Evolutionary conservation across 2,113 vertebrate genomes (phyloP).

Genomic region (Malurus melanocephalus): DNA sequence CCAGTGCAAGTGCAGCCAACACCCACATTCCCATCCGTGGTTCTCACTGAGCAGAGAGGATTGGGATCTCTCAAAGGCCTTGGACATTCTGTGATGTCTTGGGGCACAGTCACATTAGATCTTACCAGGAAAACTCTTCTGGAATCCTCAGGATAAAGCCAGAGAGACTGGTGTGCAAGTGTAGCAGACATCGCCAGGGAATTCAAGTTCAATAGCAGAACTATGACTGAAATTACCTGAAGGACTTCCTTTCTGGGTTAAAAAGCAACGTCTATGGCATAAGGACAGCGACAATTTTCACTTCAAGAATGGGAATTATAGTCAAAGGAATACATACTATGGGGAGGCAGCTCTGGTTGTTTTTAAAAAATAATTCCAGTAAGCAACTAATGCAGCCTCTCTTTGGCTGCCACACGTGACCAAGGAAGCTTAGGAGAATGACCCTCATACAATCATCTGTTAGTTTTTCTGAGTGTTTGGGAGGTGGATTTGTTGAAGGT

Average conservation of each 20-base stretch:
- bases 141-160: neutral
- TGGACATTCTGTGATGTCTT: neutral
- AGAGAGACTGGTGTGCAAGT: neutral
- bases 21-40: neutral
- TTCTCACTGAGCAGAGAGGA: neutral
- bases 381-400: neutral
- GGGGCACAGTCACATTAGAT: neutral
- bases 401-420: neutral
- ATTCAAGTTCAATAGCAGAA: neutral
- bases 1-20: neutral
- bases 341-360: neutral
- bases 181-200: neutral
- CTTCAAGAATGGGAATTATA: neutral
- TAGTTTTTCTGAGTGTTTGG: neutral
- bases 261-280: neutral
- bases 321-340: neutral
- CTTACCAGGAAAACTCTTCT: neutral
- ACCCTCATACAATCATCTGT: neutral
- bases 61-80: neutral
- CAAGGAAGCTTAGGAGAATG: neutral
- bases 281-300: neutral
- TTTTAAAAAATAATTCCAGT: neutral
- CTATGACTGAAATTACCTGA: neutral
- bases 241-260: neutral
- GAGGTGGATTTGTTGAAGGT: neutral